A percentile compares a stretch with the other conserved stretches of the same genome.
Evolutionary conservation across 2,888 invertebrate genomes (phyloP).

Genomic region (Brachyopa scutellaris): DNA sequence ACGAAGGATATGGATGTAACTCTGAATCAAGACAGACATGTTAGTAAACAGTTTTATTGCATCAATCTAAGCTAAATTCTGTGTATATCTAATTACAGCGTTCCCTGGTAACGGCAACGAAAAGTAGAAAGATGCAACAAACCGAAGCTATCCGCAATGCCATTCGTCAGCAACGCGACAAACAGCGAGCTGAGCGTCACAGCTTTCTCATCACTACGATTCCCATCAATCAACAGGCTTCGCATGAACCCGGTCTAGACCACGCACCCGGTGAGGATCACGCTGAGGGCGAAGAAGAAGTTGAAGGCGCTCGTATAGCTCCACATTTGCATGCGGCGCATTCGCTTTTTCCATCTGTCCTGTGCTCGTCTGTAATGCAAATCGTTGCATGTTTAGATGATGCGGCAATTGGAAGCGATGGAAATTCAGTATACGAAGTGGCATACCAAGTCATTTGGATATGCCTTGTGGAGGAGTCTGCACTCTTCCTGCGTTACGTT

Average conservation of each 20-base stretch:
- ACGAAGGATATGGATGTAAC: conserved; percentile 99
- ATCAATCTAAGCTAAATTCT: neutral
- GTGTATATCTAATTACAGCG: conserved; percentile 84
- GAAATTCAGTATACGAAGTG: conserved; percentile 97
- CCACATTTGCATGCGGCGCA: conserved; percentile 96
- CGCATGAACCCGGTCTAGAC: conserved; percentile 96
- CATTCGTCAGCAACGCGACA: conserved; percentile 96
- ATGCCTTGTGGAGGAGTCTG: conserved; percentile 98
- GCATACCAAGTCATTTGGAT: conserved; percentile 99
- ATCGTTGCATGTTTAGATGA: conserved; percentile 97
- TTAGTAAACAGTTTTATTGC: conserved; percentile 82
- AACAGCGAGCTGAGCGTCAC: conserved; percentile 96
- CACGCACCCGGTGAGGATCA: conserved; percentile 92
- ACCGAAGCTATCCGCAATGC: conserved; percentile 98
- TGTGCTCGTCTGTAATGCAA: conserved; percentile 97
- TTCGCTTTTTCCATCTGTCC: conserved; percentile 96
- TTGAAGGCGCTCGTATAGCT: conserved; percentile 88
- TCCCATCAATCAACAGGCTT: conserved; percentile 96
- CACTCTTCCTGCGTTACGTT: conserved; percentile 96
- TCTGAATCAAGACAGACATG: conserved; percentile 97
- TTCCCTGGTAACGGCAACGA: conserved; percentile 98
- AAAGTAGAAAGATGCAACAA: conserved; percentile 99
- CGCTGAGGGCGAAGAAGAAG: conserved; percentile 89
- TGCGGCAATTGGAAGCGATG: conserved; percentile 96
- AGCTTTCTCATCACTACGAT: conserved; percentile 97